Conservation (phyloP, 2,888 invertebrate genomes). For the Tanytarsus gracilentus region DNA sequence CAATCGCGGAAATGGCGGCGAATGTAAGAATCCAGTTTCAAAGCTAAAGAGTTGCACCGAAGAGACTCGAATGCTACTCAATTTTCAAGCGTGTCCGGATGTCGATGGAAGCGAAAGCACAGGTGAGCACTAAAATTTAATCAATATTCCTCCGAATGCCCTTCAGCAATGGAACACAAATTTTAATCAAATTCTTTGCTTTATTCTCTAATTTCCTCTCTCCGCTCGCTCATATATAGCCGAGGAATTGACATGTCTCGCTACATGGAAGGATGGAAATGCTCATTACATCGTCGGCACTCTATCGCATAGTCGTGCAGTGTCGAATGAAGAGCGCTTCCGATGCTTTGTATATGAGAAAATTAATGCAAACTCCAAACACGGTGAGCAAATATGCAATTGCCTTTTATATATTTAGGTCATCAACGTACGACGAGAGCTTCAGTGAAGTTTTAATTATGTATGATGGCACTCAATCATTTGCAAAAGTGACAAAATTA, state of each 20-base stretch:
- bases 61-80: conserved; percentile 65
- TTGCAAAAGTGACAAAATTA: not conserved
- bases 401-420: no score
- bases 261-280: conserved; percentile 76
- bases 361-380: conserved; percentile 46
- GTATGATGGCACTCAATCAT: conserved; percentile 8
- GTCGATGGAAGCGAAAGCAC: conserved; percentile 67
- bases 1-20: conserved; percentile 54
- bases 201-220: not conserved
- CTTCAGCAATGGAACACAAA: conserved; percentile 3
- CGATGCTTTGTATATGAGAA: conserved; percentile 83
- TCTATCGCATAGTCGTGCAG: conserved; percentile 66
- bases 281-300: conserved; percentile 69
- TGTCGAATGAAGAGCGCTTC: conserved; percentile 76
- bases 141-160: not conserved
- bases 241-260: conserved; percentile 72
- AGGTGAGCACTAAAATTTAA: conserved; percentile 46
- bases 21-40: conserved; percentile 66
- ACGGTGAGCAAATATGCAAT: conserved; percentile 27
- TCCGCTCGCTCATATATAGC: conserved; percentile 44
- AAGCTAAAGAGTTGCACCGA: conserved; percentile 77
- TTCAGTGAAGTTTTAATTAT: not conserved
- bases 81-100: conserved; percentile 77
- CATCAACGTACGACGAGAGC: not conserved
- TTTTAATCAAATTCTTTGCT: conserved; percentile 21